Conservation (phyloP, 2,113 vertebrate species). For the Onychostoma macrolepis region DNA sequence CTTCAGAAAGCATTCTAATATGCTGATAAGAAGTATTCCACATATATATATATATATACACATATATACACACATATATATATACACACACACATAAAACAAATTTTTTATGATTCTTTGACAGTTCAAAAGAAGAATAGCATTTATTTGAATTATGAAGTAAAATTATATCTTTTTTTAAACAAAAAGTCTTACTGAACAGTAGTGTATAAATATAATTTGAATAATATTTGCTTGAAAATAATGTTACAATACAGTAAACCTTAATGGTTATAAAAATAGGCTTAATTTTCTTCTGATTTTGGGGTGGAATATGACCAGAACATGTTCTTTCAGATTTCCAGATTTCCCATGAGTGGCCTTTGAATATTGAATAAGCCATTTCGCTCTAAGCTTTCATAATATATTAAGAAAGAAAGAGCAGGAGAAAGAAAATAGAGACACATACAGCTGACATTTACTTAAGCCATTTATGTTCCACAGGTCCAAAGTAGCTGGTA, state of each 20-base stretch:
- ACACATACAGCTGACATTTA: constrained; percentile 38
- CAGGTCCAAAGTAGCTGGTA: neutral
- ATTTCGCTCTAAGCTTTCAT: neutral
- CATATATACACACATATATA: too few species aligned
- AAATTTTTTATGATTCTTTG: too few species aligned
- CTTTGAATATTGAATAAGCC: neutral
- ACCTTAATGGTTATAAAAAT: neutral
- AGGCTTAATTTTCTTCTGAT: neutral
- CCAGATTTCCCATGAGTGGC: neutral
- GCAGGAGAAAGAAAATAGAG: neutral
- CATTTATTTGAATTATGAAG: too few species aligned
- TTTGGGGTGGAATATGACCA: neutral
- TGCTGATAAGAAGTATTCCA: too few species aligned
- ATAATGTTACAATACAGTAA: neutral
- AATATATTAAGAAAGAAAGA: neutral
- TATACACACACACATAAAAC: too few species aligned
- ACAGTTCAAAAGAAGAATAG: too few species aligned
- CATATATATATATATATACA: too few species aligned
- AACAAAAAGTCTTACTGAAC: neutral
- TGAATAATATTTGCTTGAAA: neutral
- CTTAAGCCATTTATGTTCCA: constrained; percentile 34
- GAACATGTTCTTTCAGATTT: neutral
- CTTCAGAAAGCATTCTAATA: too few species aligned
- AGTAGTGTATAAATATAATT: neutral
- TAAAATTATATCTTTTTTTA: neutral